Evolutionary conservation across 1,140 invertebrate species (phyloP).

Genomic region (Zaprionus capensis): DNA sequence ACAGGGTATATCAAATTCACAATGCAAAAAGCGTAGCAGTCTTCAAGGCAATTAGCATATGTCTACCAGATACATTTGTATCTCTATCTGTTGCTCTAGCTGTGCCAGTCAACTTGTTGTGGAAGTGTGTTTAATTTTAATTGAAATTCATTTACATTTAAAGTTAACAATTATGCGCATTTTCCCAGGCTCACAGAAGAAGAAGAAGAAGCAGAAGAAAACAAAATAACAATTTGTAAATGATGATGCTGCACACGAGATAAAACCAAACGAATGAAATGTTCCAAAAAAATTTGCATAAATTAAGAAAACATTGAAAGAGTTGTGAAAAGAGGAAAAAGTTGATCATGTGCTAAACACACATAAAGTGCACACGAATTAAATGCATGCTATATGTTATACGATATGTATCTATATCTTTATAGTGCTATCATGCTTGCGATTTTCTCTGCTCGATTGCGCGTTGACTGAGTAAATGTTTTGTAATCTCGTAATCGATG

Average conservation of each 20-base stretch:
- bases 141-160: constrained; percentile 80
- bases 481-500: constrained; percentile 68
- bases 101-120: constrained; percentile 9
- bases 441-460: constrained; percentile 8
- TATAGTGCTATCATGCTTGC: background rate
- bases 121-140: constrained; percentile 62
- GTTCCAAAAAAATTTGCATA: constrained; percentile 66
- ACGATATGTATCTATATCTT: background rate
- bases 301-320: constrained; percentile 54
- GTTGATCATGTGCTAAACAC: background rate
- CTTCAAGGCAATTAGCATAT: constrained; percentile 50
- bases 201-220: background rate
- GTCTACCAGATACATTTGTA: constrained; percentile 31
- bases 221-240: constrained; percentile 65
- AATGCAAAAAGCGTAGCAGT: background rate
- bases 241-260: constrained; percentile 66
- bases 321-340: background rate
- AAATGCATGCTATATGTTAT: background rate
- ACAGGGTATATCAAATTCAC: constrained; percentile 29
- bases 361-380: background rate
- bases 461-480: constrained; percentile 8
- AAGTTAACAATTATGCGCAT: constrained; percentile 72
- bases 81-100: constrained; percentile 23
- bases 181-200: constrained; percentile 55
- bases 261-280: constrained; percentile 51